Conservation (phyloP, 1,140 invertebrate genomes). For the Eurosta solidaginis region DNA sequence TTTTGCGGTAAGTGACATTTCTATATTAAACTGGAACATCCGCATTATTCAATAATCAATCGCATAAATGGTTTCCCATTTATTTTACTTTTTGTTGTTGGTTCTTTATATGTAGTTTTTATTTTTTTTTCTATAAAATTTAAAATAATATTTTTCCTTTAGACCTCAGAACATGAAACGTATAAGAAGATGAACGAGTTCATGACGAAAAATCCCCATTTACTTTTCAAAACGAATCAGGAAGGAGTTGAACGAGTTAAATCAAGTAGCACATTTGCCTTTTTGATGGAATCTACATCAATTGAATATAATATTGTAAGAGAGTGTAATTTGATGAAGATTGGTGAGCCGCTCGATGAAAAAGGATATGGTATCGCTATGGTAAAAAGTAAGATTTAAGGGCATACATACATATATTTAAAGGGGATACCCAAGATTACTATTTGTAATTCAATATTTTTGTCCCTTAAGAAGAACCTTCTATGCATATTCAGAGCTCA, state of each 20-base stretch:
- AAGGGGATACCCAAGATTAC: not conserved
- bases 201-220: constrained; percentile 71
- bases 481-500: no score
- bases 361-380: constrained; percentile 90
- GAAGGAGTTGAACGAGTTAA: constrained; percentile 71
- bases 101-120: no score
- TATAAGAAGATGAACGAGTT: constrained; percentile 84
- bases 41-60: not conserved
- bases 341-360: constrained; percentile 79
- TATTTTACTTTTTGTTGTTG: no score
- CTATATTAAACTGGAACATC: constrained; percentile 4
- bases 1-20: constrained; percentile 72
- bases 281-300: constrained; percentile 86
- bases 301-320: constrained; percentile 83
- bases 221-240: constrained; percentile 72
- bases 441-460: not conserved
- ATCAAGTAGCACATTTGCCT: constrained; percentile 73
- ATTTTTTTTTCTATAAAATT: not conserved
- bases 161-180: constrained; percentile 72
- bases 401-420: not conserved
- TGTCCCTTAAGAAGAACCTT: no score
- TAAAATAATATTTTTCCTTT: constrained; percentile 29
- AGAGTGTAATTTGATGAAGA: constrained; percentile 78
- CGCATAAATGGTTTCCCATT: not conserved
- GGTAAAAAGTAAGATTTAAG: constrained; percentile 69